A percentile compares a stretch with the other conserved stretches of the same genome.
Conservation (phyloP, 2,888 invertebrate species). For the Platycheirus albimanus region DNA sequence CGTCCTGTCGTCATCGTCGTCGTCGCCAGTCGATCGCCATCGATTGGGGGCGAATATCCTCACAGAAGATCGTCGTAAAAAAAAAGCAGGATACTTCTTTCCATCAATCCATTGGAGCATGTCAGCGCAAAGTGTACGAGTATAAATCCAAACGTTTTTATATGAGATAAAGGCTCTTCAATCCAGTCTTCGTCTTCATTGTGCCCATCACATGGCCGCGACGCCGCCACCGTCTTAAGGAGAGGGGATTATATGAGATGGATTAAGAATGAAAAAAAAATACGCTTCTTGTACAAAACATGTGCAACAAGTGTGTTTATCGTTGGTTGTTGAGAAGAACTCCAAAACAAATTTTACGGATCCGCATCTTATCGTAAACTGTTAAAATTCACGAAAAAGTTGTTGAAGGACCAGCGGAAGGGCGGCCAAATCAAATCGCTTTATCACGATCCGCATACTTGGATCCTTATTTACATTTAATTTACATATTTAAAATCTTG, state of each 20-base stretch:
- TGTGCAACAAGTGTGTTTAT: conserved; percentile 69
- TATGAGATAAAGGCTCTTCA: conserved; percentile 41
- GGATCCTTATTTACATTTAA: conserved; percentile 75
- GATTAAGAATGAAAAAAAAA: background rate
- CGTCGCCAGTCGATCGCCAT: conserved; percentile 43
- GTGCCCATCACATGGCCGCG: too few species aligned
- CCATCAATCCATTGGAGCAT: conserved; percentile 69
- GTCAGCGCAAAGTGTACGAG: conserved; percentile 50
- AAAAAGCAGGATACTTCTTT: conserved; percentile 63
- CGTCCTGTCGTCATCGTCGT: conserved; percentile 12
- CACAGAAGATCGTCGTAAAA: conserved; percentile 14
- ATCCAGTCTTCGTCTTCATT: too few species aligned
- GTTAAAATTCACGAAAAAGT: conserved; percentile 75
- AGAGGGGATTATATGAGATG: background rate
- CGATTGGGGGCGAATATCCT: conserved; percentile 62
- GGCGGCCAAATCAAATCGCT: conserved; percentile 74
- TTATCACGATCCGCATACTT: conserved; percentile 74
- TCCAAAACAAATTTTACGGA: conserved; percentile 69
- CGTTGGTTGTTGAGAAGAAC: conserved; percentile 40
- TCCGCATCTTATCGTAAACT: conserved; percentile 72
- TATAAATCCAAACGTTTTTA: background rate
- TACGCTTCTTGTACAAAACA: conserved; percentile 33
- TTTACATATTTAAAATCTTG: conserved; percentile 74
- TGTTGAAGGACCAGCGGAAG: conserved; percentile 73
- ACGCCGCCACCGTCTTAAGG: background rate